Base-by-base conservation (phyloP, 1,140 invertebrate species). In the Ceratosolen solmsi region DNA sequence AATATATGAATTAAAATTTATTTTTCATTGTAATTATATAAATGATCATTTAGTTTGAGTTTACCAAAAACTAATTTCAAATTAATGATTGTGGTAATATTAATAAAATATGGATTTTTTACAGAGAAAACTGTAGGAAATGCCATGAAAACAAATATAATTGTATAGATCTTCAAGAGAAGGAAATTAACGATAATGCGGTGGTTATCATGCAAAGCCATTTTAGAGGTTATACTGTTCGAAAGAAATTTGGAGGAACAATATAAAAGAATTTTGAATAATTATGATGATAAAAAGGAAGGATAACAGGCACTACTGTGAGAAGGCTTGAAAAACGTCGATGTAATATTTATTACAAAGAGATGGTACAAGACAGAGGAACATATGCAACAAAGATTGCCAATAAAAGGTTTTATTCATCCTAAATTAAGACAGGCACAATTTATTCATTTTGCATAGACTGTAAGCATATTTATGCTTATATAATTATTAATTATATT, bases 191-290 rank as follows among this genome's bases (percentile, higher is more conserved):
- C 54, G 92, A 94, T 70, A 90, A 93, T 84, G 94, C 94, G 36
- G 94, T 94, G 9, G 92, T 93, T 56, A 87, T 95, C 22, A 95
- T 94, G 84, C 94, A 95, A 88, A 94, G 94, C 85, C 93, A 94
- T 88, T 95, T 94, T 88, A 92, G 94, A 83, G 94, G 94, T 2
- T 94, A 94, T 84, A 93, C 93, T 0, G 94, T 94, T 4, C 87
- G 94, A 33, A 93, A 94, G 82, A 93, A 93, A 84, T 94, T 94
- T 88, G 93, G 93, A 94, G 80, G 93, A 92, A 49, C 86, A 85
- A 85, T 92, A 90, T 71, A 92, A 91, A 77, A 88, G 84, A 72
- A 90, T 90, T 71, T 87, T 88, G 56, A 91, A 89, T 82, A 87
- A 88, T 85, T 92, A 88, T 49, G 89, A 88, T 80, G 90, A 89